Base-by-base conservation (phyloP, 2,797 vertebrate genomes). In the Cetoscarus ocellatus region DNA sequence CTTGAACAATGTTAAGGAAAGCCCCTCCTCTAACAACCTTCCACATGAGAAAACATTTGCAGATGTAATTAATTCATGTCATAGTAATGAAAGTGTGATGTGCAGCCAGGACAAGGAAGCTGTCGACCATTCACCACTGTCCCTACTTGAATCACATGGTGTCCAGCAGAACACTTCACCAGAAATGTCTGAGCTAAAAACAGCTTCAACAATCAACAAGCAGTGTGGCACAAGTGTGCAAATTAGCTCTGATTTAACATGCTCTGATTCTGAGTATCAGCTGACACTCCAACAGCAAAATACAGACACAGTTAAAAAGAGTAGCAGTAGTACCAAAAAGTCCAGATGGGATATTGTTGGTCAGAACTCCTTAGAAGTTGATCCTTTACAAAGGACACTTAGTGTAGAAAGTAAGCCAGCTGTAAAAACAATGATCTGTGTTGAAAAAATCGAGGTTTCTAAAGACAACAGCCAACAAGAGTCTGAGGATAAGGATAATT, bases 341-440 rank as follows among this genome's bases (percentile, higher is more conserved):
- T 94, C 94, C 7, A 67, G 95, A 14, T 96, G 95, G 95, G 95
- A 96, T 84, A 96, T 95, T 73, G 92, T 95, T 64, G 94, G 95
- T 44, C 87, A 95, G 77, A 84, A 93, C 54, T 60, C 39, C 12
- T 73, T 48, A 15, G 93, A 93, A 62, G 75, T 65, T 77, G 92
- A 93, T 56, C 80, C 74, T 64, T 82, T 80, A 54, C 87, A 79
- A 35, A 91, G 75, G 76, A 61, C 56, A 1, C 3, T 73, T 49
- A 80, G 45, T 80, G 58, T 42, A 39, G 94, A 94, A 19, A 79
- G 35, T 43, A 90, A 88, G 12, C 68, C 68, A 8, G 38, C 69
- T 62, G 69, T 90, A 38, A 93, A 91, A 88, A 93, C 85, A 39
- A 75, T 92, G 0, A 77, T 93, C 55, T 93, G 86, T 17, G 87